Evolutionary conservation across 2,797 vertebrate genomes (phyloP).

Genomic region (Peromyscus eremicus): DNA sequence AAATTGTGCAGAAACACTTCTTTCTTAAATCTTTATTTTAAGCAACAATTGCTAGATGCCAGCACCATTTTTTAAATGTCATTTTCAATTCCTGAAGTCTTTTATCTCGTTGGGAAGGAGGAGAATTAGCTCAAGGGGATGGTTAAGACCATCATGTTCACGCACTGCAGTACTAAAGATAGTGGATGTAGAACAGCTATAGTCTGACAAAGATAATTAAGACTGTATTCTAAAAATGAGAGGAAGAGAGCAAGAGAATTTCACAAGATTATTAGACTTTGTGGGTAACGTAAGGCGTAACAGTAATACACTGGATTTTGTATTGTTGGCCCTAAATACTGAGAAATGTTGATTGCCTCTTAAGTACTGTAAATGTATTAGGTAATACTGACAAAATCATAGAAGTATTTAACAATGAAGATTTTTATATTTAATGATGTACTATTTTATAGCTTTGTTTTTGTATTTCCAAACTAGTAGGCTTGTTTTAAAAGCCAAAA

Average conservation of each 20-base stretch:
- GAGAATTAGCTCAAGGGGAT: slow-evolving; percentile 75
- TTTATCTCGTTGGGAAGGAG: slow-evolving; percentile 72
- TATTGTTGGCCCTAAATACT: slow-evolving; percentile 14
- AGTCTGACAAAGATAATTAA: slow-evolving; percentile 77
- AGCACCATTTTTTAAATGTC: slow-evolving; percentile 64
- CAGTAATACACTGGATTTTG: slow-evolving; percentile 31
- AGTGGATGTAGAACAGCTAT: slow-evolving; percentile 43
- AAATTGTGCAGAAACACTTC: slow-evolving; percentile 76
- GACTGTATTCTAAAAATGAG: slow-evolving; percentile 57
- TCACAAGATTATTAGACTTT: slow-evolving; percentile 60
- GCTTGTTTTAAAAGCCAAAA: neutral
- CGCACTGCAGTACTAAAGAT: slow-evolving; percentile 66
- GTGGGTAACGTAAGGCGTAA: slow-evolving; percentile 42
- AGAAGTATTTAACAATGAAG: neutral
- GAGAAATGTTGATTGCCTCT: neutral
- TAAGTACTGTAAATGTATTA: neutral
- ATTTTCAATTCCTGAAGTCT: slow-evolving; percentile 70
- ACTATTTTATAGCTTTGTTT: slow-evolving; percentile 51
- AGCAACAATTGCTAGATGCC: slow-evolving; percentile 73
- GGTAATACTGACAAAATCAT: neutral
- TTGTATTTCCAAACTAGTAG: slow-evolving; percentile 47
- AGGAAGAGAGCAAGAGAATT: slow-evolving; percentile 20
- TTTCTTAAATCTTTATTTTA: slow-evolving; percentile 76
- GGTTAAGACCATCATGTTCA: slow-evolving; percentile 72
- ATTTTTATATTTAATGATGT: neutral